Base-by-base conservation (phyloP, 1,140 invertebrate genomes). In the Trichonephila clavipes region DNA sequence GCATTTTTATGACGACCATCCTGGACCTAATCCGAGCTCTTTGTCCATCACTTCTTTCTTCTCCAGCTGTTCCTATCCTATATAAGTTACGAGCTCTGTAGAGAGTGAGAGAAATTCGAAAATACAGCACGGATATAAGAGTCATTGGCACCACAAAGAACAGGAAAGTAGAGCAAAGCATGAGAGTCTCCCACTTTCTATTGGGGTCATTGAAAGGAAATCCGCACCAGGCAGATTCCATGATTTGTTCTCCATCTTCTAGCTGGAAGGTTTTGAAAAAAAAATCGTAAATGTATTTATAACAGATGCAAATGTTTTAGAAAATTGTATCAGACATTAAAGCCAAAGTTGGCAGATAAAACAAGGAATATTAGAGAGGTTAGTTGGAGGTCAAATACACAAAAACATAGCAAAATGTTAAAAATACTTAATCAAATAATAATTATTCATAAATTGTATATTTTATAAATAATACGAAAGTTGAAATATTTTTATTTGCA, bases 151-250 rank as follows among this genome's bases (percentile, higher is more conserved):
- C 94, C 10, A 95, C 90, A 86, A 95, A 95, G 90, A 95, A 95
- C n/a, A 95, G 59, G 93, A 62, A 96, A 91, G 95, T 97, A 95
- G 40, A 96, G 95, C 93, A 96, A 95, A 94, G 95, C 96, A 95
- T 94, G 87, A 87, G 95, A 94, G 72, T 95, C 95, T 94, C 95
- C 95, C 95, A 95, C 14, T 77, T 87, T 34, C 87, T 40, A 24
- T 95, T 83, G 2, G 95, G 95, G 18, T 95, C 93, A 82, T 95
- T 94, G 77, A 95, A 95, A 2, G 95, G 94, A 16, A 95, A 89
- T 8, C 95, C 95, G 91, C 95, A 95, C 95, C 95, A 95, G 0
- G 95, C 95, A 19, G 95, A 96, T 58, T 95, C 95, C 8, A 64
- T 14, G 1, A 96, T 94, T 0, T 94, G 90, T 12, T 94, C 86